Evolutionary conservation across 1,140 invertebrate species (phyloP), one percentile per base, ranked within the genome.

Genomic region (Drosophila arizonae): DNA sequence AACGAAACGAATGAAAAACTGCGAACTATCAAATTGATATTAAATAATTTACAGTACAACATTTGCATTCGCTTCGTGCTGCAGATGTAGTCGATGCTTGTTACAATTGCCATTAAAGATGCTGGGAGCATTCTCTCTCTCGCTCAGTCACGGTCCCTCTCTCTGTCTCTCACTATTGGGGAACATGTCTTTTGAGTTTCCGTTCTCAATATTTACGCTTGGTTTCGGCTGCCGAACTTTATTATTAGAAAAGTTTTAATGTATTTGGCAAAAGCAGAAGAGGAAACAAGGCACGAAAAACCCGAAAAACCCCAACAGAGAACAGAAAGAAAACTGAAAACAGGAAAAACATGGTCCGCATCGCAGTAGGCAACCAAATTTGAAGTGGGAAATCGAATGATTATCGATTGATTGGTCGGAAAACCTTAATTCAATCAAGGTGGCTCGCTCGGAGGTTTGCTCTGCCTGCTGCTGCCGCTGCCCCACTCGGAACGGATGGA

Each of bases 211-310:
- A 62, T 88, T 88, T 86, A 82, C 82, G 81, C 81, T 87, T 74
- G 61, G 79, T 55, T 82, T 73, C 66, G 81, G 68, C 64, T 69
- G 51, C 63, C 67, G 68, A 86, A 88, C 65, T 88, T 86, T 87
- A 55, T 86, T 86, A 86, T 86, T 86, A 88, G 84, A 86, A 86
- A 86, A 86, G 72, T 88, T 86, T 86, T 82, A 86, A 86, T 86
- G 79, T 79, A 71, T 55, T 69, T 82, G 54, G 15, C n/a, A 46
- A 9, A 6, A 39, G 36, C 36, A 33, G 43, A 45, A 15, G 43
- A 46, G 43, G 11, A 39, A 46, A 5, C 71, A 79, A 76, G 75
- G 79, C 79, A 81, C 69, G 79, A 84, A 36, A 62, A 61, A 56
- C 55, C 55, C 15, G 33, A 13, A 21, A 50, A 51, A 51, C 24